A percentile compares a stretch with the other conserved stretches of the same genome.
These are phyloP conservation scores for Ficedula albicollis DNA, from an alignment of 2,797 vertebrate species.

Conservation along the genomic window DNA sequence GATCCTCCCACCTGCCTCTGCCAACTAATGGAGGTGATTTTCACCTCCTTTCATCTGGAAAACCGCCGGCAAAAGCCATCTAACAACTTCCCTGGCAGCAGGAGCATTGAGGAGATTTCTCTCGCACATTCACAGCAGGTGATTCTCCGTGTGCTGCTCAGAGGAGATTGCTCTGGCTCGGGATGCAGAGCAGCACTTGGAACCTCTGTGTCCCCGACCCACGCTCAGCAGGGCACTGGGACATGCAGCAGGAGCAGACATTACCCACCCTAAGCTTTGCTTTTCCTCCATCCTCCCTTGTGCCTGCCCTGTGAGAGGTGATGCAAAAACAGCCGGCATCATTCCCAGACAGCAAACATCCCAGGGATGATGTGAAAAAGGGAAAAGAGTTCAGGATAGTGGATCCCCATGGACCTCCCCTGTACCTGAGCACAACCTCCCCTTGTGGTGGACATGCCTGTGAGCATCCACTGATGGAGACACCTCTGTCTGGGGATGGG, in stretches of 20 bases:
- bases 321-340: neutral
- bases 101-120: neutral
- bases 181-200: neutral
- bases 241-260: neutral
- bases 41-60: slow-evolving; percentile 62
- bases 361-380: neutral
- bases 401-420: neutral
- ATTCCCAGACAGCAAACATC: neutral
- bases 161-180: neutral
- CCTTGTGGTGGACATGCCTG: accelerated
- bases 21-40: slow-evolving; percentile 39
- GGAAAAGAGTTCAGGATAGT: neutral
- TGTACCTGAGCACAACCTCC: neutral
- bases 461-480: neutral
- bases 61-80: neutral
- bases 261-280: accelerated
- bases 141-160: neutral
- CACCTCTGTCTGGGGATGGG: neutral
- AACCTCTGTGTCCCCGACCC: accelerated
- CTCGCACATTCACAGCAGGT: neutral
- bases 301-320: neutral
- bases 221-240: neutral
- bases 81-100: neutral
- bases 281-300: neutral
- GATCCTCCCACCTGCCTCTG: neutral